These are phyloP conservation scores for Enteromius anoplus DNA, from an alignment of 2,797 vertebrate species.

Conservation along the genomic window DNA sequence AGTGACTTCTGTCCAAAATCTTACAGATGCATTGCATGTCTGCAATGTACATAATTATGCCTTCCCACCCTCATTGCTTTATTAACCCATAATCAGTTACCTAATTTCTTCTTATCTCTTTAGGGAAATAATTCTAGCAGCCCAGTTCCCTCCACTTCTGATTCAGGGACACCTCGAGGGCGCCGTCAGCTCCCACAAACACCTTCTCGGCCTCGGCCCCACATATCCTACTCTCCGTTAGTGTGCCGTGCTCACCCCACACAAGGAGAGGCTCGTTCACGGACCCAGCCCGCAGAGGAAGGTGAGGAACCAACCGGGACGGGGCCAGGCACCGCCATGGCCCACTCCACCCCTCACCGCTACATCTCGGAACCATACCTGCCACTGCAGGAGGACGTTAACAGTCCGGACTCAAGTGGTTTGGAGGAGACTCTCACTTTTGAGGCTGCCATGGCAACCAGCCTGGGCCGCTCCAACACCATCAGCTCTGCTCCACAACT, in stretches of 20 bases:
- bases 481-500: constrained; percentile 91
- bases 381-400: constrained; percentile 85
- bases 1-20: neutral
- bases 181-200: constrained; percentile 94
- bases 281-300: constrained; percentile 73
- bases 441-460: constrained; percentile 91
- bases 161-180: constrained; percentile 87
- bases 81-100: constrained; percentile 16
- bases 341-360: constrained; percentile 87
- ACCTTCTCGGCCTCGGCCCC: constrained; percentile 90
- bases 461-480: constrained; percentile 89
- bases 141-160: constrained; percentile 85
- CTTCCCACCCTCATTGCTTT: neutral
- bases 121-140: constrained; percentile 86
- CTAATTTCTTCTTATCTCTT: neutral
- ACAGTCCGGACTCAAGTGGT: constrained; percentile 81
- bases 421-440: constrained; percentile 92
- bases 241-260: constrained; percentile 79
- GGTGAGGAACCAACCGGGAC: constrained; percentile 62
- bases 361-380: constrained; percentile 98
- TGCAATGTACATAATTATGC: neutral
- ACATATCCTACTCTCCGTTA: constrained; percentile 93
- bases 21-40: neutral
- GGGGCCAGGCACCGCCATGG: constrained; percentile 63
- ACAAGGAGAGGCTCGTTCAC: constrained; percentile 76